Evolutionary conservation across 2,888 invertebrate species (phyloP).

Genomic region (Diaperis boleti): DNA sequence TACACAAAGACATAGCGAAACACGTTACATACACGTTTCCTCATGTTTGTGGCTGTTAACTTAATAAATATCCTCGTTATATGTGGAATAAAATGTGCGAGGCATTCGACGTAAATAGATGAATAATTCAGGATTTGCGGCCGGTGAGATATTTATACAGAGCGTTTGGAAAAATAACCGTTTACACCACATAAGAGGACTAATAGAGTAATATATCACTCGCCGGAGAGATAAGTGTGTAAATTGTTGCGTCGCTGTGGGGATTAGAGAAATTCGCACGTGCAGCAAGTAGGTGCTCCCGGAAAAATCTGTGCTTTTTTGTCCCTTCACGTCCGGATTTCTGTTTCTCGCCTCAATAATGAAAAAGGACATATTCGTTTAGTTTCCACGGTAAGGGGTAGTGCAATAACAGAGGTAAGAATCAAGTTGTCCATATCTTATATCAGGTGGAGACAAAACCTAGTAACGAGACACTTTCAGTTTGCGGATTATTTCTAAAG

Average conservation of each 20-base stretch:
- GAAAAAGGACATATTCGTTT: too few species aligned
- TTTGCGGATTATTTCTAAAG: too few species aligned
- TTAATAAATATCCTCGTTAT: constrained; percentile 31
- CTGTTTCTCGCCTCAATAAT: too few species aligned
- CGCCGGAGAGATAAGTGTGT: constrained; percentile 23
- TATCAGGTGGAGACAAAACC: too few species aligned
- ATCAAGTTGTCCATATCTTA: too few species aligned
- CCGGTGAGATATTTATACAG: constrained; percentile 15
- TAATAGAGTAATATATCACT: constrained; percentile 35
- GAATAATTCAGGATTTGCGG: constrained; percentile 36
- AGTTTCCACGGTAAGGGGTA: too few species aligned
- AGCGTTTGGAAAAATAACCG: constrained; percentile 14
- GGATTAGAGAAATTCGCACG: constrained; percentile 28
- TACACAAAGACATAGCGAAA: constrained; percentile 30
- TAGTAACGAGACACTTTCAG: too few species aligned
- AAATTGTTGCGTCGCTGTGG: not conserved
- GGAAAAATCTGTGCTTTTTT: not conserved
- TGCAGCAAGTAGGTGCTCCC: constrained; percentile 5
- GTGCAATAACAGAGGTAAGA: too few species aligned
- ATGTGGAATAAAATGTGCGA: constrained; percentile 22
- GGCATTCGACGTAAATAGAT: constrained; percentile 30
- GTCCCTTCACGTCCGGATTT: too few species aligned
- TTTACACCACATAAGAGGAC: constrained; percentile 27
- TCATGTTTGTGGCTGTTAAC: constrained; percentile 30
- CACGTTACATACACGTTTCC: constrained; percentile 30